Evolutionary conservation across 2,888 invertebrate genomes (phyloP).

Genomic region (Thalpophila matura): DNA sequence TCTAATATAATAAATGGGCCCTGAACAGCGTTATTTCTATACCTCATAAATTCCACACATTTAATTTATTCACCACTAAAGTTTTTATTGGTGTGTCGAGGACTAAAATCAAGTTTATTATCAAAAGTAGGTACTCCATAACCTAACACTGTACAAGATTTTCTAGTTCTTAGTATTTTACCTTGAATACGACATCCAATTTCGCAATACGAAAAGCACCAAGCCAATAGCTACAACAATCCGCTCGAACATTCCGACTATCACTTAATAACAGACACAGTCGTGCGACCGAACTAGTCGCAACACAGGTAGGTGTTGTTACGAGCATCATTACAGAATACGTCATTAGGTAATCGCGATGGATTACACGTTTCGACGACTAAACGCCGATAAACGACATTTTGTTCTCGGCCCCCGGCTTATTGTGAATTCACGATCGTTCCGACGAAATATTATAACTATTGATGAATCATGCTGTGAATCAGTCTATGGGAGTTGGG

Average conservation of each 20-base stretch:
- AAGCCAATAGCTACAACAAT: slow-evolving; percentile 13
- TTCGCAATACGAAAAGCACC: slow-evolving; percentile 8
- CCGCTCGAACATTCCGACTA: slow-evolving; percentile 13
- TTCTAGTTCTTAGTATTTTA: not conserved
- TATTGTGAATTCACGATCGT: slow-evolving; percentile 54
- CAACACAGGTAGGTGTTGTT: slow-evolving; percentile 55
- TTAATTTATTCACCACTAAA: too few species aligned
- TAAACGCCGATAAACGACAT: slow-evolving; percentile 87
- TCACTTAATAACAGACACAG: slow-evolving; percentile 38
- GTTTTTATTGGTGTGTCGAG: not conserved
- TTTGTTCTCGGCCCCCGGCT: slow-evolving; percentile 63
- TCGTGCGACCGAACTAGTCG: slow-evolving; percentile 36
- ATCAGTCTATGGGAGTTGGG: slow-evolving; percentile 30
- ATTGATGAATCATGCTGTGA: slow-evolving; percentile 53
- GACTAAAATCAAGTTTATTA: not conserved
- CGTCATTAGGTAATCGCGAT: slow-evolving; percentile 82
- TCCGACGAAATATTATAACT: slow-evolving; percentile 54
- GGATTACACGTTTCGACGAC: slow-evolving; percentile 81
- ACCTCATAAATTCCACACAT: too few species aligned
- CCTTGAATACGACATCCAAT: not conserved
- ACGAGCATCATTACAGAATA: slow-evolving; percentile 73
- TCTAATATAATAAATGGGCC: too few species aligned
- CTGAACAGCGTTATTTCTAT: too few species aligned
- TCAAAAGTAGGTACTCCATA: not conserved
- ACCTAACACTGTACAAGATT: not conserved